These are phyloP conservation scores for Halictus rubicundus DNA, from an alignment of 1,140 invertebrate species.

Conservation along the genomic window DNA sequence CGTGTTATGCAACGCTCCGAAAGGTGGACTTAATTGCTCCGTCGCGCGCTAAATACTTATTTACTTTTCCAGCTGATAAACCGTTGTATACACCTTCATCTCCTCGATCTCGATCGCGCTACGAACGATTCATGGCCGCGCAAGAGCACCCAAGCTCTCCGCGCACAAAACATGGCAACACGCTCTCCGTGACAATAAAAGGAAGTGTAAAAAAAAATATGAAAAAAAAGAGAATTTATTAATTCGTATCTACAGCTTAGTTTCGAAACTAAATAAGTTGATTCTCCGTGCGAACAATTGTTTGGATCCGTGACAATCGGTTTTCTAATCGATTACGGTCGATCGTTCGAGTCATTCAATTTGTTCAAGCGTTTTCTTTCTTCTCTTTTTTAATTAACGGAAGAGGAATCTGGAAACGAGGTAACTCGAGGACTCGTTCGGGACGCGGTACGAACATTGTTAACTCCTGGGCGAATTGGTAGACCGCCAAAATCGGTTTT, in stretches of 20 bases:
- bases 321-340: neutral
- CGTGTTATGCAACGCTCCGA: neutral
- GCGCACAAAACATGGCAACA: neutral
- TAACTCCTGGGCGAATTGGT: neutral
- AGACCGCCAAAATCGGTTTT: neutral
- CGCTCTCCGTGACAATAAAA: neutral
- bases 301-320: neutral
- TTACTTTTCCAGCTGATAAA: conserved; percentile 4
- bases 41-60: neutral
- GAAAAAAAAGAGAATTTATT: neutral
- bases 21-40: neutral
- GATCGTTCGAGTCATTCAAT: no score
- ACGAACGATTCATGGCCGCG: neutral
- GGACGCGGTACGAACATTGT: no score
- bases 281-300: neutral
- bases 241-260: neutral
- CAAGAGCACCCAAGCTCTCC: neutral
- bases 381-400: no score
- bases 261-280: neutral
- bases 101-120: neutral
- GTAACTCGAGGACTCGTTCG: no score
- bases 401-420: no score
- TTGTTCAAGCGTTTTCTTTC: no score
- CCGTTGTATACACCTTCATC: neutral
- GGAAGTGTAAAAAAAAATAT: neutral